phyloP scores from a whole-genome alignment of 2,797 vertebrate species.

The Aythya fuligula region DNA sequence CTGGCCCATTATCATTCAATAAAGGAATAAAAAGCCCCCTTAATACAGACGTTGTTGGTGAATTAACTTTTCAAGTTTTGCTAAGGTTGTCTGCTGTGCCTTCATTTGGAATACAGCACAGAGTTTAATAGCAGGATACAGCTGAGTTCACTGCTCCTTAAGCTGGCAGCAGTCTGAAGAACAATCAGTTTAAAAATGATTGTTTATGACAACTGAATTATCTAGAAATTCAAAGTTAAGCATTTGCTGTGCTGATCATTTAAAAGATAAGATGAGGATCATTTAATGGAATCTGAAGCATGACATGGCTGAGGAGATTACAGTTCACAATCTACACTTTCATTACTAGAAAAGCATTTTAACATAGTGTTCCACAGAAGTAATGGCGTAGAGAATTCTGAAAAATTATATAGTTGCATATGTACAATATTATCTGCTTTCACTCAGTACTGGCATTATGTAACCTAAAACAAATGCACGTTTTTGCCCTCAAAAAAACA shows the following conservation, averaged over 20 bases:
- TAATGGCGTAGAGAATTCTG: background rate
- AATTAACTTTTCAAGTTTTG: slow-evolving; percentile 8
- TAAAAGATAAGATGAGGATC: slow-evolving; percentile 17
- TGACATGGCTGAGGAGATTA: background rate
- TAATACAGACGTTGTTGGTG: background rate
- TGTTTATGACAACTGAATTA: slow-evolving; percentile 17
- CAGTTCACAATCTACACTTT: background rate
- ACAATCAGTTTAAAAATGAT: slow-evolving; percentile 33
- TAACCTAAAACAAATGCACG: background rate
- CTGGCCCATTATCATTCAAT: background rate
- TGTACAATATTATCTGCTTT: background rate
- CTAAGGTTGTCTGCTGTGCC: background rate
- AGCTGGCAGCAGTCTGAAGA: background rate
- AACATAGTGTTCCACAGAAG: background rate
- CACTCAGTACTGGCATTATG: background rate
- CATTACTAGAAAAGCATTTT: slow-evolving; percentile 3
- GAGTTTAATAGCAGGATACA: background rate
- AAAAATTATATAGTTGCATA: background rate
- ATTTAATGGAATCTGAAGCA: slow-evolving; percentile 48
- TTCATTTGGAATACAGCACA: background rate
- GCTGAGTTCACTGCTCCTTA: background rate
- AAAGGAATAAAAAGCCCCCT: background rate
- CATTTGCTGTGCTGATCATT: slow-evolving; percentile 19
- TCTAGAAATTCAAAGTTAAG: slow-evolving; percentile 28
- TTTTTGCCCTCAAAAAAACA: background rate